These are phyloP conservation scores for Arctia plantaginis DNA, from an alignment of 2,888 invertebrate genomes.

Conservation along the genomic window DNA sequence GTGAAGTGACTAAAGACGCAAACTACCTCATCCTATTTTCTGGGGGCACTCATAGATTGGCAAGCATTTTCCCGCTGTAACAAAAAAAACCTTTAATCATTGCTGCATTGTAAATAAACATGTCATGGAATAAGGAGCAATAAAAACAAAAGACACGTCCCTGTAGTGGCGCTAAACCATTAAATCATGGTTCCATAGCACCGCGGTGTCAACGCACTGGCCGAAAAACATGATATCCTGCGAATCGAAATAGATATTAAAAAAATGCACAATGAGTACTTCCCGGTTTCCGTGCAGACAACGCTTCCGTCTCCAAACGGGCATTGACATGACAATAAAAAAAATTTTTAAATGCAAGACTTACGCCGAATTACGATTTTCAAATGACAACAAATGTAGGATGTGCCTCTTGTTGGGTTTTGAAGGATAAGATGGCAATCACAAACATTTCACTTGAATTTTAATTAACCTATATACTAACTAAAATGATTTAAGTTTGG, in stretches of 20 bases:
- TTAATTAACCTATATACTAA: neutral
- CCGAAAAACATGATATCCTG: slow-evolving; percentile 75
- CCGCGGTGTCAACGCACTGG: slow-evolving; percentile 57
- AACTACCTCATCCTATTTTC: too few relatives aligned
- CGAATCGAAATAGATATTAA: slow-evolving; percentile 77
- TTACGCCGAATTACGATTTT: slow-evolving; percentile 74
- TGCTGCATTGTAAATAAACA: slow-evolving; percentile 1
- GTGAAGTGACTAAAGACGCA: too few relatives aligned
- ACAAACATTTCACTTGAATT: neutral
- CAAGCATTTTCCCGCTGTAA: too few relatives aligned
- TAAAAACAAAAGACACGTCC: slow-evolving; percentile 21
- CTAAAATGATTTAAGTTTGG: neutral
- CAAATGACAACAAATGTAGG: slow-evolving; percentile 55
- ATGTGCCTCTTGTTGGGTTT: slow-evolving; percentile 43
- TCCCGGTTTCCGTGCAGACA: slow-evolving; percentile 77
- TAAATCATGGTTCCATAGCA: slow-evolving; percentile 43
- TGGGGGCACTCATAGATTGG: too few relatives aligned
- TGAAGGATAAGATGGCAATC: slow-evolving; percentile 21
- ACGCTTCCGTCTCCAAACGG: slow-evolving; percentile 68
- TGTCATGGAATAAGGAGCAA: slow-evolving; percentile 6
- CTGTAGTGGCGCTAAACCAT: slow-evolving; percentile 42
- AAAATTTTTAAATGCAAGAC: slow-evolving; percentile 70
- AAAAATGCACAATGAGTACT: slow-evolving; percentile 76
- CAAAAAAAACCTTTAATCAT: neutral
- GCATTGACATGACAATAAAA: slow-evolving; percentile 64